Base-by-base conservation (phyloP, 2,888 invertebrate genomes). In the Protonemura montana region DNA sequence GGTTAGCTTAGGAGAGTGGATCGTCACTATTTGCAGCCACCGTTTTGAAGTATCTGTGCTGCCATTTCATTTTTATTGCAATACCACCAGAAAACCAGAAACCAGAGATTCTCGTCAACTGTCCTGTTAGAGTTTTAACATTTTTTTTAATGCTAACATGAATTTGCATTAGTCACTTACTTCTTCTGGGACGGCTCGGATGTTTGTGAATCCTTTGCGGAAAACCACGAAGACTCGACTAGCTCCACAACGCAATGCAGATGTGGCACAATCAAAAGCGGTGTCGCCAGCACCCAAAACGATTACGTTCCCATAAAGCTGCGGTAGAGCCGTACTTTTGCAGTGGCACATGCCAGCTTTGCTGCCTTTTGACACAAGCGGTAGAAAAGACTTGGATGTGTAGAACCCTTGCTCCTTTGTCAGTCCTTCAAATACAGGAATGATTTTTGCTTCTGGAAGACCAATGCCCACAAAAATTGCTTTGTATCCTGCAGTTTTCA, bases 191-290 rank as follows among this genome's bases (percentile, higher is more conserved):
- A 99, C 99, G 0, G 99, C 99, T 86, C 99, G 93, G 87, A 99
- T 97, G 89, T 98, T 97, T 25, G 96, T 96, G 89, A 98, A 97
- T 0, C 99, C 99, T 91, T 97, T 97, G 28, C 99, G 93, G 91
- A 99, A 99, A 16, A 98, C 97, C 0, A 99, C 96, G 90, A 95
- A 98, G 0, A 99, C 99, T 85, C 97, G 94, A 35, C 93, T 94
- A 0, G 99, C 99, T 0, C 99, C 99, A 90, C 99, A 99, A 0
- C 99, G 93, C 26, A 99, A 92, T 0, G 98, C 98, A 0, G 99
- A 98, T 0, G 99, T 99, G 0, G 99, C 99, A 91, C 99, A 99
- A 92, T 99, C 99, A 91, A 99, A 99, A 0, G 99, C 99, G 0
- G 99, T 99, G 91, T 99, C 99, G 0, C 99, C 99, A 0, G 99